Evolutionary conservation across 2,888 invertebrate genomes (phyloP), one percentile per base, ranked within the genome.

Genomic region (Chirona hameri): DNA sequence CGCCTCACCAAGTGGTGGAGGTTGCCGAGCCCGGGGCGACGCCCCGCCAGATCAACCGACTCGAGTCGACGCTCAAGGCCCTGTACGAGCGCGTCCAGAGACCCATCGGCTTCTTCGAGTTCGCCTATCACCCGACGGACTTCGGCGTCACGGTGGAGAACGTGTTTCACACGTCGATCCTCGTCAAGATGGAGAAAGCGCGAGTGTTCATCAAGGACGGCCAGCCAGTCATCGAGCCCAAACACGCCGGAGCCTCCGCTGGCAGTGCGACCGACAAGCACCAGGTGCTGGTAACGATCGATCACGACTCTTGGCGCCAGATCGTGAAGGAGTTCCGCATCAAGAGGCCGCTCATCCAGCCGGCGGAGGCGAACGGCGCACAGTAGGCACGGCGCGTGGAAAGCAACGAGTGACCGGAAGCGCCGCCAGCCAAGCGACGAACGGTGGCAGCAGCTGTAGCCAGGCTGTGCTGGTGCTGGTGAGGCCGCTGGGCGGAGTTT

Each of bases 171-270:
- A 10, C 29, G 52, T n/a, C 79, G 27, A 27, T 52, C 27, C 52
- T 79, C 27, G 79, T 79, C 27, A 24, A 24, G 3, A 10, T 24
- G 48, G 3, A 18, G 27, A 15, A 7, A 27, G 79, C 52, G 14
- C 48, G 52, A 14, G 27, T 79, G 79, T 14, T 3, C 7, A n/a
- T 27, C n/a, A 46, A 79, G 7, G 3, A 52, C 79, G 52, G 52
- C 2, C 52, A n/a, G 52, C 85, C 80, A 15, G 84, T 83, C 52
- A 82, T 83, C 12, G 84, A 84, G 65, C 85, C 85, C 10, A 83
- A 83, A 24, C 83, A 82, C 14, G 85, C 83, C 24, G 83, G 84
- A 27, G 83, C 83, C 15, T 83, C 81, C 31, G 48, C 81, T 14
- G 81, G 46, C 1, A 79, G 69, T 21, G 18, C 21, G 27, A 27